phyloP scores from a whole-genome alignment of 1,140 invertebrate genomes.

The Ylistrum balloti region DNA sequence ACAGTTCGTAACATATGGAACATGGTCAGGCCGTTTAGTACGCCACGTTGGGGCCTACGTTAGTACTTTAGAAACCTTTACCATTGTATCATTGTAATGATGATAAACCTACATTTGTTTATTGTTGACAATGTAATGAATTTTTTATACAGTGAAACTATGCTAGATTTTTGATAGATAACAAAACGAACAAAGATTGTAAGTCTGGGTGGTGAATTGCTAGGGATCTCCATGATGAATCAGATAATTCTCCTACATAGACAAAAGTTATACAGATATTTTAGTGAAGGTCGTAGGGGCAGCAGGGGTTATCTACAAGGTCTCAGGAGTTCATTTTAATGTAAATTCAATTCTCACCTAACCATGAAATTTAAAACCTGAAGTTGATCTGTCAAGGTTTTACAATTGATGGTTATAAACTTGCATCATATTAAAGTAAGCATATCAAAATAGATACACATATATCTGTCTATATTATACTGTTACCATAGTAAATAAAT shows the following conservation, averaged over 20 bases:
- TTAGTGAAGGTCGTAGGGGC: too few species aligned
- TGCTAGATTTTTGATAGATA: slow-evolving; percentile 26
- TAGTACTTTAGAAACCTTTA: neutral
- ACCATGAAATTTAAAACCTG: neutral
- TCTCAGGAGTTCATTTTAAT: neutral
- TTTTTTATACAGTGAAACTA: slow-evolving; percentile 19
- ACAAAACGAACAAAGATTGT: neutral
- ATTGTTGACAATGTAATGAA: neutral
- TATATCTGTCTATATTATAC: neutral
- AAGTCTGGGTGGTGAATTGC: neutral
- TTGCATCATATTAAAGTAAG: slow-evolving; percentile 9
- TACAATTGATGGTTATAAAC: neutral
- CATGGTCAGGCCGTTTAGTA: neutral
- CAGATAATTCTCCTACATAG: neutral
- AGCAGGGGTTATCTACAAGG: neutral
- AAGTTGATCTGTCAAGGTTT: neutral
- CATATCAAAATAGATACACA: neutral
- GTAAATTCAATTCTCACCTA: slow-evolving; percentile 28
- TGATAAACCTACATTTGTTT: neutral
- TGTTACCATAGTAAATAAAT: neutral
- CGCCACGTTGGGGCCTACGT: neutral
- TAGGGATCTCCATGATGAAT: neutral
- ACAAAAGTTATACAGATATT: neutral
- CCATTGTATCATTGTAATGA: neutral
- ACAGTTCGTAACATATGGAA: neutral